Base-by-base conservation (phyloP, 2,888 invertebrate genomes). In the Sinelater perroti region DNA sequence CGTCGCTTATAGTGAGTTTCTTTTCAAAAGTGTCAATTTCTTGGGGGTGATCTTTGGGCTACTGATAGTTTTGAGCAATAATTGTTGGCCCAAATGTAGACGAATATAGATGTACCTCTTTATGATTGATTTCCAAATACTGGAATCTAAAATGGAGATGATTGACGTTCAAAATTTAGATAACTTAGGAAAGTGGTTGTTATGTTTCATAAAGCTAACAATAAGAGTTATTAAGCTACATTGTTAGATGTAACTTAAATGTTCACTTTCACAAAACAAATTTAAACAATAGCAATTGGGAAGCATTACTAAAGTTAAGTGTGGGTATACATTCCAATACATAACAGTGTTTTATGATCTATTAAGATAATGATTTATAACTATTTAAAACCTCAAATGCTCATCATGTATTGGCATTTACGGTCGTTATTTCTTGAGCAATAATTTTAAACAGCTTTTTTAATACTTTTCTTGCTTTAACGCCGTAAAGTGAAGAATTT, bases 331-430 rank as follows among this genome's bases (percentile, higher is more conserved):
- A 56, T 60, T 55, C 55, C 60, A 60, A 52, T 52, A 60, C 60
- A 56, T 42, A 61, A 50, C 58, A 60, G 31, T 51, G 52, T 60
- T 64, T 64, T 64, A 64, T 58, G 63, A 62, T 62, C 63, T 64
- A 61, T 64, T 64, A 64, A 64, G 63, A 53, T 60, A 61, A 62
- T 62, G 63, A 64, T 64, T 64, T 64, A 64, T 57, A 60, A 54
- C 63, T 64, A 52, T 60, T 62, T 57, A 60, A 61, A 61, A 60
- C 59, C 42, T 59, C 56, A 61, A 61, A 59, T 61, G 56, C 58
- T 56, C 57, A 51, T 57, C 52, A 57, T 47, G 47, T 59, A 63
- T 63, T 63, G 55, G 56, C 63, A 57, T 61, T 64, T 62, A 64
- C 46, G 56, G 40, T 59, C 50, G 46, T 57, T 60, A 60, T 56